These are phyloP conservation scores for Anorthoa munda DNA, from an alignment of 2,888 invertebrate species.

Conservation along the genomic window DNA sequence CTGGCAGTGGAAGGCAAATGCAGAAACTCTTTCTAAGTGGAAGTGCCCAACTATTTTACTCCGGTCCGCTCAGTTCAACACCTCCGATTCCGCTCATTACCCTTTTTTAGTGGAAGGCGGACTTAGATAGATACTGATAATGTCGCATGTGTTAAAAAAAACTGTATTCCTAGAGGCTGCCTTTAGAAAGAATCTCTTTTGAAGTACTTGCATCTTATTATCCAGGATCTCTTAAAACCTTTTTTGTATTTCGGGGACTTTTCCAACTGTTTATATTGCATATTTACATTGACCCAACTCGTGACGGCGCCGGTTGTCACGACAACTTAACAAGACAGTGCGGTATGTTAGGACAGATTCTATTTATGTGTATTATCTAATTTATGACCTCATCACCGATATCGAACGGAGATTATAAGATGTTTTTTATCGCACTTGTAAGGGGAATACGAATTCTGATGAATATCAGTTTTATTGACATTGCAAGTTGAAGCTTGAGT, in stretches of 20 bases:
- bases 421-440: conserved; percentile 32
- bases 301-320: conserved; percentile 2
- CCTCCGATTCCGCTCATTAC: too few species aligned
- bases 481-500: conserved; percentile 19
- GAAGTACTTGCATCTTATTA: too few species aligned
- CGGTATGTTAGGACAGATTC: conserved; percentile 50
- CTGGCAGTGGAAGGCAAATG: too few species aligned
- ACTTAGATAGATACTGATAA: too few species aligned
- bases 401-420: conserved; percentile 34
- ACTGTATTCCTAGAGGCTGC: too few species aligned
- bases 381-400: conserved; percentile 59
- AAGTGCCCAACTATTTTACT: too few species aligned
- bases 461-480: conserved; percentile 40
- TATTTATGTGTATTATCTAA: conserved; percentile 75
- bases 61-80: too few species aligned
- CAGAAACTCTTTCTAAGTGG: too few species aligned
- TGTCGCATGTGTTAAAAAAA: too few species aligned
- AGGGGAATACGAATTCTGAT: conserved; percentile 30
- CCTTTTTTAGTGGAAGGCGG: too few species aligned
- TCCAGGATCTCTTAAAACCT: not conserved
- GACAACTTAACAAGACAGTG: conserved; percentile 10
- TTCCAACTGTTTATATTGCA: conserved; percentile 4
- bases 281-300: conserved; percentile 18
- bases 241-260: not conserved
- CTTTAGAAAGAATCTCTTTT: too few species aligned